These are phyloP conservation scores for Mechanitis messenoides DNA, from an alignment of 2,888 invertebrate genomes.

Conservation along the genomic window DNA sequence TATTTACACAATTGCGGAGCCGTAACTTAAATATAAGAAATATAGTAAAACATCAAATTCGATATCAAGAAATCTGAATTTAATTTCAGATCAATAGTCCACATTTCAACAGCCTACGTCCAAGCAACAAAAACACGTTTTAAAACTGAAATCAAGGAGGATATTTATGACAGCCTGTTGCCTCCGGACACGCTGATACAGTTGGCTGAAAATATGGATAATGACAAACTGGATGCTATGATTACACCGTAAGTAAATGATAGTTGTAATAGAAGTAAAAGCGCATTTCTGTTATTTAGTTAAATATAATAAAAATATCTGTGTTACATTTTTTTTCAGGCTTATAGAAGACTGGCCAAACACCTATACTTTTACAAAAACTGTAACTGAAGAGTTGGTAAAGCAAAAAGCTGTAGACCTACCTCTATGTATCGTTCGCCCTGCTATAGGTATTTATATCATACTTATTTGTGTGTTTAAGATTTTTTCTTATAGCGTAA, in stretches of 20 bases:
- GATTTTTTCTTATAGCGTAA: no score
- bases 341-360: constrained; percentile 9
- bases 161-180: constrained; percentile 34
- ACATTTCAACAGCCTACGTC: constrained; percentile 48
- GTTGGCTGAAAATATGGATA: constrained; percentile 34
- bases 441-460: constrained; percentile 7
- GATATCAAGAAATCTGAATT: background rate
- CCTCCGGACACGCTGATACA: constrained; percentile 34
- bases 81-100: constrained; percentile 23
- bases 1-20: no score
- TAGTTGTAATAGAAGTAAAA: no score
- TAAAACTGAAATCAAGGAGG: constrained; percentile 27
- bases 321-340: background rate
- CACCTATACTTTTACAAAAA: constrained; percentile 8
- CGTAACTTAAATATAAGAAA: no score
- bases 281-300: no score
- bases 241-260: background rate
- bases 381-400: constrained; percentile 6
- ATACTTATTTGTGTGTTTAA: no score
- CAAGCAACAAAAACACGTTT: constrained; percentile 53
- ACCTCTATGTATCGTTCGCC: constrained; percentile 10
- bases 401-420: background rate
- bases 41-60: background rate
- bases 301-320: background rate
- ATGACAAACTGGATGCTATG: constrained; percentile 6